Evolutionary conservation across 2,797 vertebrate species (phyloP), one percentile per base, ranked within the genome.

Genomic region (Schizothorax lantsangensis): DNA sequence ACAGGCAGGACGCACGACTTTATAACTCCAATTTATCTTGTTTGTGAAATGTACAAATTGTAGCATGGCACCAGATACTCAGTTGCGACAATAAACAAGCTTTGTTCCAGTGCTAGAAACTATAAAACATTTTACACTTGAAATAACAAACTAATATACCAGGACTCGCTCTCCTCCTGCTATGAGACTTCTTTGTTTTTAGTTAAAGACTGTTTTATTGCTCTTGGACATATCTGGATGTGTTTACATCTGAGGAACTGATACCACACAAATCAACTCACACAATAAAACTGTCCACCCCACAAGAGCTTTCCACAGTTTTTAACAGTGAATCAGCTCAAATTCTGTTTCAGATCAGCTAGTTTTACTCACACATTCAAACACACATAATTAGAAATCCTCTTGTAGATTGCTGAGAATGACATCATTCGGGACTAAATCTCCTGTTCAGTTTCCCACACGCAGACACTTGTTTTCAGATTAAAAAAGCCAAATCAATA

Each of bases 401-500:
- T 21, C 36, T 86, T 54, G 68, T 68, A 57, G 77, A 90, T 89
- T 59, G 72, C 36, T 52, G 21, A 74, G 72, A 54, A 83, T 89
- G 89, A 89, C 85, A 84, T 88, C 77, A 91, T 8, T 43, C 10
- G 14, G 57, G 54, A 49, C 23, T 19, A 43, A 54, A 79, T 71
- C 69, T 87, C 45, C 79, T 72, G 52, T 77, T 88, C 52, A 40
- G 47, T 75, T 80, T 84, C 59, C 75, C 43, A 15, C 59, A 73
- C n/a, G 30, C 26, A 81, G 73, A 88, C 78, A 75, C 79, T 85
- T 71, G 74, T 49, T 81, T 82, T 74, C 79, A 59, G 64, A 66
- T 84, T 38, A 49, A 75, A 79, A 79, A 84, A 78, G 82, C 21
- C 81, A 83, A 81, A 87, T 86, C 81, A 81, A 84, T 89, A 83